Conservation (phyloP, 1,140 invertebrate genomes). For the Drosophila pallidifrons region DNA sequence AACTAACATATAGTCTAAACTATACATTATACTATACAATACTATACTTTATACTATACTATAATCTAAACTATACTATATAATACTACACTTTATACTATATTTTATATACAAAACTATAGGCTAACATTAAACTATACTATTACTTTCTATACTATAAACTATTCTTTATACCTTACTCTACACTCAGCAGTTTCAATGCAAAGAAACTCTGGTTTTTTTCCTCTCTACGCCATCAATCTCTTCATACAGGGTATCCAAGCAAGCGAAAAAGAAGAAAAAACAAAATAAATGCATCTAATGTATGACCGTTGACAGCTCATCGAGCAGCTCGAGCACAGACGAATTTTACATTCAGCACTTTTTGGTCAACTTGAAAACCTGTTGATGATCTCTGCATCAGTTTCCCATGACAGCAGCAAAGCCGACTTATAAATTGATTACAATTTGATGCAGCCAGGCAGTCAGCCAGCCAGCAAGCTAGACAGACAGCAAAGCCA, state of each 20-base stretch:
- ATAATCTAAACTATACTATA: no score
- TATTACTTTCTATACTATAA: no score
- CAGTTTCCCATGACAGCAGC: constrained; percentile 55
- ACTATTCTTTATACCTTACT: no score
- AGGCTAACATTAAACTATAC: no score
- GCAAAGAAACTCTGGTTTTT: no score
- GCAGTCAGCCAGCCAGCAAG: neutral
- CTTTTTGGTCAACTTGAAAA: constrained; percentile 55
- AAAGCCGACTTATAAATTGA: constrained; percentile 59
- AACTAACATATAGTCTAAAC: no score
- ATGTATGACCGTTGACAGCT: constrained; percentile 56
- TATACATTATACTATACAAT: no score
- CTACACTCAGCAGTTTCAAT: no score
- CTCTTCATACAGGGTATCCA: neutral
- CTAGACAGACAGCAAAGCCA: no score
- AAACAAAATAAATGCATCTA: constrained; percentile 16
- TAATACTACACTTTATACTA: no score
- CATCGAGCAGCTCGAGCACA: constrained; percentile 45
- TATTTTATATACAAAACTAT: no score
- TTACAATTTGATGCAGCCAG: constrained; percentile 66
- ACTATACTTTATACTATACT: no score
- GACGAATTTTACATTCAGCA: constrained; percentile 37
- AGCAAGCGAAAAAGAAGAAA: neutral
- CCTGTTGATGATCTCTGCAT: constrained; percentile 62
- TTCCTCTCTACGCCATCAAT: neutral